Evolutionary conservation across 1,140 invertebrate species (phyloP).

Genomic region (Polypedilum pembai): DNA sequence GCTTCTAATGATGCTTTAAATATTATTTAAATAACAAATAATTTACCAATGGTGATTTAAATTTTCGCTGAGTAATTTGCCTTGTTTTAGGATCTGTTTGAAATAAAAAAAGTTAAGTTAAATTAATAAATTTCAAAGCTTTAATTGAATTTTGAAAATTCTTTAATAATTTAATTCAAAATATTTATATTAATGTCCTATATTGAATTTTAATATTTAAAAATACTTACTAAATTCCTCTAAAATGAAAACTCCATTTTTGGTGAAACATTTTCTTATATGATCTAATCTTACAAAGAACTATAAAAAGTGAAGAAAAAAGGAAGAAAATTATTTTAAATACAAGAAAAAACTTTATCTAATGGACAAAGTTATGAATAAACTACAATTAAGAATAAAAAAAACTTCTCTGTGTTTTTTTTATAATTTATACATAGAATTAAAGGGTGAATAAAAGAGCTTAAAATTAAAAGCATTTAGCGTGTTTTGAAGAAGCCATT

Average conservation of each 20-base stretch:
- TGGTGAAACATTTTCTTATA: conserved; percentile 98
- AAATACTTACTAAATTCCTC: conserved; percentile 94
- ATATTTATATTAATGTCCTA: too few species aligned
- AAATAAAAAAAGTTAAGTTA: too few species aligned
- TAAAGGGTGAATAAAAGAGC: too few species aligned
- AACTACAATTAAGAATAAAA: too few species aligned
- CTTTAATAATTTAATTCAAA: too few species aligned
- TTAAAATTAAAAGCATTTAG: too few species aligned
- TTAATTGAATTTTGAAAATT: conserved; percentile 29
- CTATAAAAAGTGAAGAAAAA: conserved; percentile 62
- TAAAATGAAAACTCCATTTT: conserved; percentile 97
- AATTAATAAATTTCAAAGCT: conserved; percentile 26
- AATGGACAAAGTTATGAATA: too few species aligned
- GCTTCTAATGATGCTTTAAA: too few species aligned
- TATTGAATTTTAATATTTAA: conserved; percentile 30
- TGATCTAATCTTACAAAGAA: conserved; percentile 98
- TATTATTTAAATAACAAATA: background rate
- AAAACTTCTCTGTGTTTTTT: too few species aligned
- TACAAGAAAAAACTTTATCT: too few species aligned
- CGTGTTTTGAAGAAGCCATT: too few species aligned
- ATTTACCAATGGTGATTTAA: conserved; percentile 97
- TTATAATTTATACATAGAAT: too few species aligned
- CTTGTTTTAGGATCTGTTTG: conserved; percentile 92
- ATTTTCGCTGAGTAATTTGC: conserved; percentile 92
- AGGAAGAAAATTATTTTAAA: conserved; percentile 31